Evolutionary conservation across 2,888 invertebrate genomes (phyloP).

Genomic region (Cinara cedri): DNA sequence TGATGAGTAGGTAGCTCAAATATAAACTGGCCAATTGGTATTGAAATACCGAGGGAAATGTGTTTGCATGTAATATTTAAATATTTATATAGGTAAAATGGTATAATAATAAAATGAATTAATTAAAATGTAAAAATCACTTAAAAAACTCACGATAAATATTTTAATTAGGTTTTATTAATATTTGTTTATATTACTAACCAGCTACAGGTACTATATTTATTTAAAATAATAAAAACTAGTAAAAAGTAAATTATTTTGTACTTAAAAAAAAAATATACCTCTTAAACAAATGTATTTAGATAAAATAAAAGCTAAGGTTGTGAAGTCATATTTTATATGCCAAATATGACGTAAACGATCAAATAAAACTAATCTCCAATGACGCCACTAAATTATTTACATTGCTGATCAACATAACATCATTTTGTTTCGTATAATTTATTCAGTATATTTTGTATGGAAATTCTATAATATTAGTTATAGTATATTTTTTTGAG

Average conservation of each 20-base stretch:
- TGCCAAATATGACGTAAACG: not conserved
- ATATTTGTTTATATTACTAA: too few relatives aligned
- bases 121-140: too few relatives aligned
- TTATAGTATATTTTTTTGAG: not conserved
- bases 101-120: too few relatives aligned
- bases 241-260: not conserved
- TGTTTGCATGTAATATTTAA: too few relatives aligned
- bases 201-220: too few relatives aligned
- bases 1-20: too few relatives aligned
- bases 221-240: too few relatives aligned
- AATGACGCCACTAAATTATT: not conserved
- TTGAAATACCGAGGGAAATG: too few relatives aligned
- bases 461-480: conserved; percentile 3
- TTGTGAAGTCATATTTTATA: conserved; percentile 14
- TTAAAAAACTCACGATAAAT: too few relatives aligned
- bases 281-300: not conserved
- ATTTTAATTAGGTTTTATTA: too few relatives aligned
- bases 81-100: too few relatives aligned
- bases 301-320: conserved; percentile 57
- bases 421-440: not conserved
- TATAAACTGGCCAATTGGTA: too few relatives aligned
- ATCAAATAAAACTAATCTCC: conserved; percentile 43
- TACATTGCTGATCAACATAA: conserved; percentile 17
- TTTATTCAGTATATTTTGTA: not conserved
- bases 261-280: not conserved